Evolutionary conservation across 2,888 invertebrate genomes (phyloP), one percentile per base, ranked within the genome.

Genomic region (Caenorhabditis sp.): DNA sequence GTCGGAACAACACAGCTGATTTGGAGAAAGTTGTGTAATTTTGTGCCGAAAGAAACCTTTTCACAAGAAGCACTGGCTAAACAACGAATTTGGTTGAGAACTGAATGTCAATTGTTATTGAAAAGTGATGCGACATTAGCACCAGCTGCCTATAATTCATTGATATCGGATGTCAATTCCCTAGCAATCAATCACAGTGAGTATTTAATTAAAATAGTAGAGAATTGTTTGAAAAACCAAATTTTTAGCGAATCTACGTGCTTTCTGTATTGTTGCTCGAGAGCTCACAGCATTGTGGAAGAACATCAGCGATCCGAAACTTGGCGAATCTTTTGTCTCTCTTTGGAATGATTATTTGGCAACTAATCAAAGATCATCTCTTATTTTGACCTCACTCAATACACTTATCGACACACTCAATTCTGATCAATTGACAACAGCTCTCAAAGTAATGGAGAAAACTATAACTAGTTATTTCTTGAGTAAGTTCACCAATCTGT

Each of bases 211-310:
- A 14, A 1, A 27, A 4, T 23, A 53, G 54, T 23, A 5, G 5
- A 17, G 54, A 27, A 21, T 58, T 51, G 53, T 27, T 17, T 59
- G 27, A 27, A 23, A 49, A n/a, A n/a, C n/a, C n/a, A n/a, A n/a
- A n/a, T n/a, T 70, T 81, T 55, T 69, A 82, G 81, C 69, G 1
- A 77, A 79, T 43, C 69, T 78, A 0, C 73, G 69, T 23, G 71
- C 72, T 2, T 83, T 79, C 57, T 54, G 69, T 17, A 65, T 70
- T 12, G 79, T 86, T 8, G 76, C 80, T 4, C 55, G 77, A 27
- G 86, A 86, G 58, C 60, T 86, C 57, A 84, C 81, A 17, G 58
- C 72, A n/a, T 58, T 84, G 27, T 85, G 84, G 84, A 70, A 79
- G 26, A 66, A 79, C 24, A 79, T 83, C 37, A 43, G 77, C 8